phyloP scores from a whole-genome alignment of 2,113 vertebrate genomes.

The Grammomys surdaster region DNA sequence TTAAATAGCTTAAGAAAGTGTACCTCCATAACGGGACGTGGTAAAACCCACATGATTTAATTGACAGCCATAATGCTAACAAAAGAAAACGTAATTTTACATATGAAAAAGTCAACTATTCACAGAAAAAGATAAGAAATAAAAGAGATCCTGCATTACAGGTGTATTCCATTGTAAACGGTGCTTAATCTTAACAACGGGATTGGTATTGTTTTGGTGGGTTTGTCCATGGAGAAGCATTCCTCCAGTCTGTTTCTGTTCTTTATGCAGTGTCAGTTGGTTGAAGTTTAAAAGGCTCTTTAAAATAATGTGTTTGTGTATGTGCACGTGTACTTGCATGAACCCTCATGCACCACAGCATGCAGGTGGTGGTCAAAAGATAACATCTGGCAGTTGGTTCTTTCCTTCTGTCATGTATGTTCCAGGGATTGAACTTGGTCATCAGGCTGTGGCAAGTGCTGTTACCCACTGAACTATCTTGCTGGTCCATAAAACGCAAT shows the following conservation, averaged over 20 bases:
- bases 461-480: too few species aligned
- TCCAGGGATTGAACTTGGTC: too few species aligned
- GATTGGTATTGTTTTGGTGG: neutral
- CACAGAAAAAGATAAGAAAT: constrained; percentile 35
- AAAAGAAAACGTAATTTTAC: constrained; percentile 64
- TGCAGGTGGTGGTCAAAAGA: neutral
- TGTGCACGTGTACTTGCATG: neutral
- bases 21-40: constrained; percentile 54
- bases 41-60: constrained; percentile 60
- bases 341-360: neutral
- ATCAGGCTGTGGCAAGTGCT: neutral
- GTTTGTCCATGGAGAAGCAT: neutral
- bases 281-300: neutral
- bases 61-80: constrained; percentile 58
- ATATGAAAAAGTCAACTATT: constrained; percentile 32
- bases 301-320: neutral
- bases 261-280: constrained; percentile 9
- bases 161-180: neutral
- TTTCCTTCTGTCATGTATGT: neutral
- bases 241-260: neutral
- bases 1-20: constrained; percentile 63
- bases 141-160: neutral
- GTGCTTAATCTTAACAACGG: neutral
- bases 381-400: too few species aligned
- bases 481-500: neutral